Percentiles rank a stretch among this genome's conserved stretches.
Conservation (phyloP, 2,113 vertebrate species). For the Cygnus atratus region DNA sequence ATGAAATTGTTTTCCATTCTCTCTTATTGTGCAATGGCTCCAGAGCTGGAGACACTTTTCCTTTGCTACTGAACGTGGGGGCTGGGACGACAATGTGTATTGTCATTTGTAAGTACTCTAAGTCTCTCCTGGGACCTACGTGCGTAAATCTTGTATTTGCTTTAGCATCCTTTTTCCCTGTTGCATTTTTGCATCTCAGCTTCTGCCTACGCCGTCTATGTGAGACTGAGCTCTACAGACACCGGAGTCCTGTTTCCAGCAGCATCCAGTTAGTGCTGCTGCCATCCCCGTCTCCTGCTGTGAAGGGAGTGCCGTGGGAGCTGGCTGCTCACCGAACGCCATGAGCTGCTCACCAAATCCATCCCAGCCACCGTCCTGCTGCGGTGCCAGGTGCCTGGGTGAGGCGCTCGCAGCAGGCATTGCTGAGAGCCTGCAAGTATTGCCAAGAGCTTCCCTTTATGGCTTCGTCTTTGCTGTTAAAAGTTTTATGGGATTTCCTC, state of each 20-base stretch:
- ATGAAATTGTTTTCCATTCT: conserved; percentile 47
- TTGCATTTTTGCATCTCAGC: conserved; percentile 1
- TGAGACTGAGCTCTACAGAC: neutral
- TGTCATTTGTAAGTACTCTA: conserved; percentile 41
- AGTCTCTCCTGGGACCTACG: conserved; percentile 8
- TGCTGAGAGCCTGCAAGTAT: neutral
- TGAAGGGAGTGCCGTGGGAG: neutral
- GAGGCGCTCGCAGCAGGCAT: neutral
- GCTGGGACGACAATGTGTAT: conserved; percentile 8
- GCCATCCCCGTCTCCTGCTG: neutral
- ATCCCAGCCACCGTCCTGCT: neutral
- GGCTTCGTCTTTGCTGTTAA: neutral
- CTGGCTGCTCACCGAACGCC: neutral
- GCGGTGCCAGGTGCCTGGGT: conserved; percentile 15
- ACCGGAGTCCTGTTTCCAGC: neutral
- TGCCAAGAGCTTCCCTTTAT: conserved; percentile 9
- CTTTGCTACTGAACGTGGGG: conserved; percentile 42
- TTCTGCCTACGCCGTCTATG: neutral
- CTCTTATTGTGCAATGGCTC: conserved; percentile 31
- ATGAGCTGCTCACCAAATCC: neutral
- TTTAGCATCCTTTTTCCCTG: neutral
- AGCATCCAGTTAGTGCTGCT: neutral
- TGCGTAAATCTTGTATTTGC: conserved; percentile 33
- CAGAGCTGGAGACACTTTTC: conserved; percentile 12
- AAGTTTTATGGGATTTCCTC: conserved; percentile 40